A percentile compares a stretch with the other conserved stretches of the same genome.
Conservation (phyloP, 2,797 vertebrate species). For the Notoglanidium macrostoma region DNA sequence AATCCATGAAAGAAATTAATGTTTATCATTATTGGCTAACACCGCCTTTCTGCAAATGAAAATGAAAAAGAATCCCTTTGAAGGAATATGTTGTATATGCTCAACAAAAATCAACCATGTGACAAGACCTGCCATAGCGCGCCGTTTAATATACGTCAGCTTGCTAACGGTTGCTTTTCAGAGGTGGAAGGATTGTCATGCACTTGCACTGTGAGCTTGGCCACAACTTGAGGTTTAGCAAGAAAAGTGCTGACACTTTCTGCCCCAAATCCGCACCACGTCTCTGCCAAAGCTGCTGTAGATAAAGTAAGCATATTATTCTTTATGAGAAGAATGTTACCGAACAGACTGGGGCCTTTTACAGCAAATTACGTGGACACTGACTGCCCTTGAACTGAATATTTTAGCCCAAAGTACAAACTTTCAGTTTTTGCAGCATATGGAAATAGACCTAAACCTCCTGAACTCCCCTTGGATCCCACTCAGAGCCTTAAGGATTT, state of each 20-base stretch:
- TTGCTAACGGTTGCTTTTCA: slow-evolving; percentile 53
- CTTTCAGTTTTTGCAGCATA: slow-evolving; percentile 27
- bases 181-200: slow-evolving; percentile 6
- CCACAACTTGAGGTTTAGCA: slow-evolving; percentile 24
- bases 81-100: slow-evolving; percentile 59
- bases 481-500: slow-evolving; percentile 12
- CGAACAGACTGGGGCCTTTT: slow-evolving; percentile 24
- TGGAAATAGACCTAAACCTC: slow-evolving; percentile 25
- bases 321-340: slow-evolving; percentile 14
- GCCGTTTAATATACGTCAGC: slow-evolving; percentile 57
- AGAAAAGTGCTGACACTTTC: slow-evolving; percentile 38
- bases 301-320: slow-evolving; percentile 37
- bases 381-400: slow-evolving; percentile 28
- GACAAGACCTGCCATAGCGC: slow-evolving; percentile 60
- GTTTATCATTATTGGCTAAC: slow-evolving; percentile 49
- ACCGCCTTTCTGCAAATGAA: not conserved
- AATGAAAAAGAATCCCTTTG: slow-evolving; percentile 50
- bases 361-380: slow-evolving; percentile 14
- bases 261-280: slow-evolving; percentile 26
- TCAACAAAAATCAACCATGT: slow-evolving; percentile 66
- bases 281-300: slow-evolving; percentile 20
- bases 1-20: slow-evolving; percentile 71
- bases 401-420: slow-evolving; percentile 24
- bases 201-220: slow-evolving; percentile 5
- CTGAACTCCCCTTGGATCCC: slow-evolving; percentile 12